Conservation (phyloP, 1,140 invertebrate genomes). For the Nomia melanderi region DNA sequence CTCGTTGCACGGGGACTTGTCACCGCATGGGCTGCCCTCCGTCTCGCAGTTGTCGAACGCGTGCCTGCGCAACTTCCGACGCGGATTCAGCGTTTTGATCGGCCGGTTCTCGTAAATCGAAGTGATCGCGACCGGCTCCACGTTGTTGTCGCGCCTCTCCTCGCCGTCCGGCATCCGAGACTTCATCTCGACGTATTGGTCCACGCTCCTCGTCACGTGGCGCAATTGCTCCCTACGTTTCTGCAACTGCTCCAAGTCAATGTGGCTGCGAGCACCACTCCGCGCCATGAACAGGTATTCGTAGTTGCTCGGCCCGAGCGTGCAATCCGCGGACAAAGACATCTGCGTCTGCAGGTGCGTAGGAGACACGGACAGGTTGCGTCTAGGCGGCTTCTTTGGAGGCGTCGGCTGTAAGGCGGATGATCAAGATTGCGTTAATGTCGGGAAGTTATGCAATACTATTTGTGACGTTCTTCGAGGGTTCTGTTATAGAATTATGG, state of each 20-base stretch:
- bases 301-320: constrained; percentile 81
- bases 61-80: constrained; percentile 86
- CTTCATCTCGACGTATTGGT: constrained; percentile 89
- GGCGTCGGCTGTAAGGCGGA: constrained; percentile 86
- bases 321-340: constrained; percentile 82
- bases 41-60: constrained; percentile 84
- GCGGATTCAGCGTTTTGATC: constrained; percentile 87
- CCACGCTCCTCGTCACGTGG: constrained; percentile 86
- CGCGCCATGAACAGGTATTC: constrained; percentile 84
- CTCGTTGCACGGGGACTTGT: constrained; percentile 80
- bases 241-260: constrained; percentile 86
- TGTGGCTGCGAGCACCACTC: constrained; percentile 83
- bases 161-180: constrained; percentile 81
- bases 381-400: constrained; percentile 92
- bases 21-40: constrained; percentile 73
- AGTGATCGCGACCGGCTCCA: constrained; percentile 87
- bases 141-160: constrained; percentile 75
- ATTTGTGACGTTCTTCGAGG: no score
- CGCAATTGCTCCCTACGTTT: constrained; percentile 82
- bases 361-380: constrained; percentile 92
- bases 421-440: neutral
- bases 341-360: constrained; percentile 84
- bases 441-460: no score
- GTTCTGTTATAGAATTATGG: no score
- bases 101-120: constrained; percentile 87